A percentile compares a stretch with the other conserved stretches of the same genome.
Evolutionary conservation across 1,140 invertebrate genomes (phyloP).

Genomic region (Zaprionus vittiger): DNA sequence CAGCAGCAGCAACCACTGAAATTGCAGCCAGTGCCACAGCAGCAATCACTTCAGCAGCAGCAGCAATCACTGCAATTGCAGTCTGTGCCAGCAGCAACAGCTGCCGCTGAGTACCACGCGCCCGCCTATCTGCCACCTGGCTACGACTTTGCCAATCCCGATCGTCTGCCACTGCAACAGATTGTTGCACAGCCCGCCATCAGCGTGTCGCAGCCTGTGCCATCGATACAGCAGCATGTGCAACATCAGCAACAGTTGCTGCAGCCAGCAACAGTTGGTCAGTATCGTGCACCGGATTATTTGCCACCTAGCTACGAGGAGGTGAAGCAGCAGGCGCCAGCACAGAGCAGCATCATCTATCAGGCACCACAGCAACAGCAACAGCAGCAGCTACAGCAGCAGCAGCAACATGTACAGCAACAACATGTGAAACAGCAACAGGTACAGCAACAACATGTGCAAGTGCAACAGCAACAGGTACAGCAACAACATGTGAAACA

Average conservation of each 20-base stretch:
- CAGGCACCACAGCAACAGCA: conserved; percentile 36
- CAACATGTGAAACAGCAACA: conserved; percentile 17
- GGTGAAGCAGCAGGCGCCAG: conserved; percentile 18
- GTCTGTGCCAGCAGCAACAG: conserved; percentile 5
- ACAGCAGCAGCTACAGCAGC: conserved; percentile 16
- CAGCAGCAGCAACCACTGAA: conserved; percentile 31
- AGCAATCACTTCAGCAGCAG: conserved; percentile 18
- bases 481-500: conserved; percentile 33
- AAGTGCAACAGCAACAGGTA: conserved; percentile 21
- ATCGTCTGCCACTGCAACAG: conserved; percentile 43
- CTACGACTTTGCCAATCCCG: conserved; percentile 65
- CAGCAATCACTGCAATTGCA: conserved; percentile 1
- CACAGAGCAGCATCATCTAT: conserved; percentile 28
- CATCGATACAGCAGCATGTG: conserved; percentile 30
- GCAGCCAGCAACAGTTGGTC: conserved; percentile 41
- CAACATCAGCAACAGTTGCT: conserved; percentile 29
- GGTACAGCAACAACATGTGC: conserved; percentile 18
- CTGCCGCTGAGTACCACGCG: conserved; percentile 35
- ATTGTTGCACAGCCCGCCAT: conserved; percentile 19
- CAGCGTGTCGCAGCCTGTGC: conserved; percentile 16
- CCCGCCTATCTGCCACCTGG: conserved; percentile 65
- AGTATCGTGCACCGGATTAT: conserved; percentile 60
- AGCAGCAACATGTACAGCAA: background rate
- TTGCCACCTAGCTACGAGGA: conserved; percentile 69
- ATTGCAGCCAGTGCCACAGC: conserved; percentile 23